Base-by-base conservation (phyloP, 2,113 vertebrate species). In the Hiodon alosoides region DNA sequence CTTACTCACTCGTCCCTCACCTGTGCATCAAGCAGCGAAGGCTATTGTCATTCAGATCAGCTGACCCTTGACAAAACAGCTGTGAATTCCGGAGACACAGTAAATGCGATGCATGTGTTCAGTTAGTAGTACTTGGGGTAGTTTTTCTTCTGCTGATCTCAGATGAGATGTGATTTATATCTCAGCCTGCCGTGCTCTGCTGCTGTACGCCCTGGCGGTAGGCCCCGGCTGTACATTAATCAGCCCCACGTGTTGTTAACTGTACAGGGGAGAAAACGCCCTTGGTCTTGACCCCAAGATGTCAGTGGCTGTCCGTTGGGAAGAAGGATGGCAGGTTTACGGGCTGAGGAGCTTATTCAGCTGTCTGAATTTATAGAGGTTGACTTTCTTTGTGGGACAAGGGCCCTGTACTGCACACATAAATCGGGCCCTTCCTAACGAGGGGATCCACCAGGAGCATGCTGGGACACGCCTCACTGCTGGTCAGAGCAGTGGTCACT, bases 61-160 rank as follows among this genome's bases (percentile, higher is more conserved):
- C 5, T 70, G 51, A 70, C 69, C 53, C 53, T 46, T 55, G 16
- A n/a, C 4, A 55, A 17, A 70, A 31, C 69, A 69, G 67, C 14
- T 47, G 0, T 16, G 8, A 48, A 66, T 48, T 8, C 31, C 4
- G 64, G 2, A 16, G 10, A 60, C n/a, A 31, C 54, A 14, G 9
- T 5, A 11, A 31, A 58, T 53, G 62, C 76, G 74, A 76, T 76
- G 68, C 31, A 0, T 66, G 54, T 64, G 69, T 58, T n/a, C 51
- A 50, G 75, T 31, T 31, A 31, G 31, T 31, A 31, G 31, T 31
- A 31, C 31, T 31, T 31, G 31, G 31, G 31, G 31, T 31, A 0
- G 31, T 31, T 31, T 31, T 31, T 31, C 31, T 31, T 31, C 31
- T 31, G 31, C 31, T 31, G 31, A 31, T 31, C 31, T 31, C 31